These are phyloP conservation scores for Perca flavescens DNA, from an alignment of 2,113 vertebrate species.

Conservation along the genomic window DNA sequence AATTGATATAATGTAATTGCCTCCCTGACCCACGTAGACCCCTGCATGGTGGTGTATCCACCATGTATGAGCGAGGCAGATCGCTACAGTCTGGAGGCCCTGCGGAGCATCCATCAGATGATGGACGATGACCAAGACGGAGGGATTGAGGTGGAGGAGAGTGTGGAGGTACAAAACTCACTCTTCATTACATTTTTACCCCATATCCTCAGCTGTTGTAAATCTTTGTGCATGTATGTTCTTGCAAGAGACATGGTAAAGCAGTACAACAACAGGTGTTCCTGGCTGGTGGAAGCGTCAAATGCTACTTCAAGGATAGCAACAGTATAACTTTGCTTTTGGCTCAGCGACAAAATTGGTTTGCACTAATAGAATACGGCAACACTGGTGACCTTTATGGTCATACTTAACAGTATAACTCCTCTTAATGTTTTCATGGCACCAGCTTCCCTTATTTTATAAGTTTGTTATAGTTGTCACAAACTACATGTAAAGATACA, in stretches of 20 bases:
- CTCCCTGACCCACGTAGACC: slow-evolving; percentile 81
- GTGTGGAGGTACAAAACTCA: slow-evolving; percentile 90
- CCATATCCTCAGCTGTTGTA: neutral
- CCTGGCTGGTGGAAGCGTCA: slow-evolving; percentile 52
- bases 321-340: slow-evolving; percentile 69
- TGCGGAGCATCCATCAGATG: slow-evolving; percentile 94
- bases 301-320: slow-evolving; percentile 74
- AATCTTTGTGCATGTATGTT: neutral
- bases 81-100: slow-evolving; percentile 92
- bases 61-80: slow-evolving; percentile 94
- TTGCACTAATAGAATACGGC: slow-evolving; percentile 58
- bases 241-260: slow-evolving; percentile 18
- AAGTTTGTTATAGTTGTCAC: neutral
- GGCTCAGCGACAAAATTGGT: slow-evolving; percentile 65
- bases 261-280: slow-evolving; percentile 68
- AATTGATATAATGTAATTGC: neutral
- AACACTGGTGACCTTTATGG: slow-evolving; percentile 61
- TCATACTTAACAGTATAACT: slow-evolving; percentile 6
- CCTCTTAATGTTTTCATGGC: slow-evolving; percentile 16
- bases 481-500: neutral
- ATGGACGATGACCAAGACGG: slow-evolving; percentile 99
- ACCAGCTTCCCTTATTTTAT: neutral
- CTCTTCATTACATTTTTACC: slow-evolving; percentile 10
- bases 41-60: slow-evolving; percentile 89
- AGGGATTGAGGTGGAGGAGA: slow-evolving; percentile 97